A percentile compares a stretch with the other conserved stretches of the same genome.
phyloP scores from a whole-genome alignment of 2,888 invertebrate genomes.

The Drosophila recens region DNA sequence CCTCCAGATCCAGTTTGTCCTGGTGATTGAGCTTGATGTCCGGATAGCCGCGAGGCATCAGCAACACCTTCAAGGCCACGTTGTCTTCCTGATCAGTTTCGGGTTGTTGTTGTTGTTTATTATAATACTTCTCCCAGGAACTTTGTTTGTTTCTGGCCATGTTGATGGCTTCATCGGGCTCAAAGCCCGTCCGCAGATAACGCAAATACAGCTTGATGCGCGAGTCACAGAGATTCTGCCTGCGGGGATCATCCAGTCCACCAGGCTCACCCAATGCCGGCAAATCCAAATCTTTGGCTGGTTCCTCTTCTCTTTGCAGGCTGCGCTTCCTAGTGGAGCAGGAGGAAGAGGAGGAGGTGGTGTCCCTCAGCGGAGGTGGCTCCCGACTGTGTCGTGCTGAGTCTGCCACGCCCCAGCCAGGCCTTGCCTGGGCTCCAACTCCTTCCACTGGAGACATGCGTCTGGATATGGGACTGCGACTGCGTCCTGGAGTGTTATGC shows the following conservation, averaged over 20 bases:
- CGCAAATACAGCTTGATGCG: conserved; percentile 43
- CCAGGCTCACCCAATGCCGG: conserved; percentile 11
- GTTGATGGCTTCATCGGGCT: conserved; percentile 4
- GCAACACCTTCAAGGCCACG: conserved; percentile 5
- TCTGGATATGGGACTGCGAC: conserved; percentile 29
- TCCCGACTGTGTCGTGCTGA: not conserved
- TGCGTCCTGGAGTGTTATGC: not conserved
- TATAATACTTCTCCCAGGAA: too few species aligned
- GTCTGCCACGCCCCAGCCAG: too few species aligned
- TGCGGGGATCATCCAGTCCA: not conserved
- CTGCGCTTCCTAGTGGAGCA: not conserved
- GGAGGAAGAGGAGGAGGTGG: too few species aligned
- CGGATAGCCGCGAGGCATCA: conserved; percentile 34
- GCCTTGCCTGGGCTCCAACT: too few species aligned
- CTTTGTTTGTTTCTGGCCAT: conserved; percentile 22
- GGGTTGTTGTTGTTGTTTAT: too few species aligned
- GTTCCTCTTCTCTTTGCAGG: too few species aligned
- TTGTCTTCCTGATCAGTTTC: too few species aligned
- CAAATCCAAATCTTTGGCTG: not conserved
- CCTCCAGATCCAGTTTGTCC: conserved; percentile 40
- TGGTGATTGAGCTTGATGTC: not conserved
- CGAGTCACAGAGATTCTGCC: conserved; percentile 14
- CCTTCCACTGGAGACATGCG: not conserved
- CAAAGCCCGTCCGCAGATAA: conserved; percentile 25
- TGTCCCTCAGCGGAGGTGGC: not conserved